phyloP scores from a whole-genome alignment of 2,797 vertebrate genomes.

The Podargus strigoides region DNA sequence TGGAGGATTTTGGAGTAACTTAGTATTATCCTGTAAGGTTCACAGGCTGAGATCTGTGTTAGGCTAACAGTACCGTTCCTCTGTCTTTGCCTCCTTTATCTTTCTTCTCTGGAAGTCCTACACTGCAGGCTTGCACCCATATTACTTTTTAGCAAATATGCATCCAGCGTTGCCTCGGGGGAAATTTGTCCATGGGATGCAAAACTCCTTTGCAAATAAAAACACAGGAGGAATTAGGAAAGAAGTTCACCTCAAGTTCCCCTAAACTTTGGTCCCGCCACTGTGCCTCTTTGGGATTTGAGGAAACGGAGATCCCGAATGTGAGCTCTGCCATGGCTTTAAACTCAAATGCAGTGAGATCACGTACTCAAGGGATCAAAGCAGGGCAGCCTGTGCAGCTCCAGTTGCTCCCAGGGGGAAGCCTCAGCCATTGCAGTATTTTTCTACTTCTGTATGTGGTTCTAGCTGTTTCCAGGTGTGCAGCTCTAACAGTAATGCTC shows the following conservation, averaged over 20 bases:
- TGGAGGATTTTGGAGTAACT: not conserved
- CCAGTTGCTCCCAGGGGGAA: not conserved
- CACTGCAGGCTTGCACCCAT: accelerated
- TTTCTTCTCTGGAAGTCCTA: not conserved
- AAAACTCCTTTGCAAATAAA: not conserved
- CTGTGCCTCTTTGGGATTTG: not conserved
- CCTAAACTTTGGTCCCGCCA: accelerated
- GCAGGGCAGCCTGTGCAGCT: not conserved
- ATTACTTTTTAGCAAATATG: not conserved
- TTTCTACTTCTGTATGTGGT: accelerated
- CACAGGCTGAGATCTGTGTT: not conserved
- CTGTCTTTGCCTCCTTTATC: not conserved
- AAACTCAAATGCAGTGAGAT: not conserved
- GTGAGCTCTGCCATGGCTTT: not conserved
- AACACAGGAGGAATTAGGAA: not conserved
- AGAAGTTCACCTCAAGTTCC: not conserved
- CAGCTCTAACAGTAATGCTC: not conserved
- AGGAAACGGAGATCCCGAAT: accelerated
- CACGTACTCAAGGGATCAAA: accelerated
- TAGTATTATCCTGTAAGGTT: too few species aligned
- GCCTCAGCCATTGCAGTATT: accelerated
- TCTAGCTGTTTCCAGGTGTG: slow-evolving; percentile 5
- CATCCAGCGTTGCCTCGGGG: accelerated
- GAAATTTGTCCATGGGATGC: accelerated
- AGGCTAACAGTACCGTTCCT: not conserved